Evolutionary conservation across 2,888 invertebrate genomes (phyloP), one percentile per base, ranked within the genome.

Genomic region (Brachynemurus nebulosus): DNA sequence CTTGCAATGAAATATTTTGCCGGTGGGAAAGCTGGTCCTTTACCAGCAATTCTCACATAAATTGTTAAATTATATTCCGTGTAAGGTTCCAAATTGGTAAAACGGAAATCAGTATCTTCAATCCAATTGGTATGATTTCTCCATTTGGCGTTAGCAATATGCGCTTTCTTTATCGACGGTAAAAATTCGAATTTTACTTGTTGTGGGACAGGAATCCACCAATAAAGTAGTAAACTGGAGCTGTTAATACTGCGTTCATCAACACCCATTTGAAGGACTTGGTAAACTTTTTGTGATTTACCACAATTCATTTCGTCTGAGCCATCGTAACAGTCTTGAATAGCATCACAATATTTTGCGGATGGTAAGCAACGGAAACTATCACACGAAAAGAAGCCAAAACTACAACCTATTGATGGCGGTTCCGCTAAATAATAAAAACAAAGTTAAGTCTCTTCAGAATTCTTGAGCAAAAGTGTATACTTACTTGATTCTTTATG

Each of bases 61-160:
- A 88, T 79, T 0, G 86, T 86, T 47, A 86, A 70, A 52, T 85
- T 85, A 58, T 89, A 89, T n/a, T 69, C 66, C 0, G 85, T 85
- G 54, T 67, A 82, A 0, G 88, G 78, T 48, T 72, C 67, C 38
- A 89, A 64, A 42, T 72, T 61, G 1, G 65, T 69, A 54, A 88
- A 86, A 35, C 70, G 71, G 58, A 66, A 72, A 45, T 66, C 69
- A 19, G 69, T 71, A 4, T 72, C 71, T 19, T 71, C 68, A 3
- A 71, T 76, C 85, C 85, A 86, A 0, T 55, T 51, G 1, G 65
- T 64, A 21, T 67, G 65, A 55, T 76, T 77, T 2, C 54, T 62
- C 75, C 84, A 84, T 39, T 69, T 68, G 2, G 70, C 68, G 2
- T 61, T 59, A 3, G 56, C 51, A 4, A 57, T 59, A 7, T 53